Base-by-base conservation (phyloP, 37 sponge, comb jelly and placozoan genomes). In the Aphrocallistes beatrix region DNA sequence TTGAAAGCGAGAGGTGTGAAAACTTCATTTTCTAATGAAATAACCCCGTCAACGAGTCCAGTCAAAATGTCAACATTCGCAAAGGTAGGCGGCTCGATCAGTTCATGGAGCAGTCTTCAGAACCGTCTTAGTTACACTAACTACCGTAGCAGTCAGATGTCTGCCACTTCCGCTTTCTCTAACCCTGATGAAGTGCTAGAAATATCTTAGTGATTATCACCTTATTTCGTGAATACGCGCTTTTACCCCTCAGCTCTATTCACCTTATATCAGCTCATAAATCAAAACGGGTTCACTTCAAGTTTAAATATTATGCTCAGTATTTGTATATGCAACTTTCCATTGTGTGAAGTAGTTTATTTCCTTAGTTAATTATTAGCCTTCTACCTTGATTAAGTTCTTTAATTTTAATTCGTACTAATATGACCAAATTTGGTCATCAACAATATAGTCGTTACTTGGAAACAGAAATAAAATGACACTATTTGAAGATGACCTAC, bases 171-270 rank as follows among this genome's bases (percentile, higher is more conserved):
- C 21, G 75, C 75, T 1, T 60, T 25, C 21, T 60, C 75, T 32
- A 60, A 60, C 21, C 34, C 10, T 60, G 75, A 60, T 19, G 75
- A 60, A 13, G 75, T 60, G 34, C n/a, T 60, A 28, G 75, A 60
- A 30, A 60, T 28, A 19, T 60, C 75, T 60, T 60, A 19, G n/a
- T 60, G 75, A 42, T 6, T 42, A 42, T 42, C 45, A 42, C 75
- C 10, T 13, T 30, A 19, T 25, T 21, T 32, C 3, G 21, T 60
- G n/a, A n/a, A n/a, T n/a, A n/a, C 75, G 25, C 8, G 75, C 75
- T 60, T 60, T 60, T 60, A 60, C 75, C 75, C 28, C 75, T 60
- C 25, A 60, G 8, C n/a, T n/a, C n/a, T n/a, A n/a, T n/a, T n/a
- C n/a, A n/a, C n/a, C n/a, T n/a, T n/a, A n/a, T n/a, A n/a, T n/a